phyloP scores from a whole-genome alignment of 2,797 vertebrate genomes.

The Enteromius anoplus region DNA sequence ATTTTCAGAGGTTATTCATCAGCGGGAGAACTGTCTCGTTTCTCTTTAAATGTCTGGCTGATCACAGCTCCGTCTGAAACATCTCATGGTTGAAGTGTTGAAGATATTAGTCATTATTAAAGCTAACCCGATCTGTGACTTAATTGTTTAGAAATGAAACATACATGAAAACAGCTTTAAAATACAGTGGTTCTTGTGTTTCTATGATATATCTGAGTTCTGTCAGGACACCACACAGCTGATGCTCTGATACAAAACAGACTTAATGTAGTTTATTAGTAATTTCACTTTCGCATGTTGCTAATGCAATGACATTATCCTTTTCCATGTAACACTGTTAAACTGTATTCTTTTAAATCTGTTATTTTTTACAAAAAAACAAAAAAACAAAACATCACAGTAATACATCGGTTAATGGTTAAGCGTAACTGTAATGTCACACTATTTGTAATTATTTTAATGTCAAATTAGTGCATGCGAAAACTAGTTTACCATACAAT shows the following conservation, averaged over 20 bases:
- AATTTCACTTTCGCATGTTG: not conserved
- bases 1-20: conserved; percentile 19
- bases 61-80: not conserved
- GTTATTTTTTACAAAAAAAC: not conserved
- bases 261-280: not conserved
- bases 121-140: not conserved
- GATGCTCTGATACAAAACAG: not conserved
- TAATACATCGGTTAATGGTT: not conserved
- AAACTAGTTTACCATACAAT: not conserved
- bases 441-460: not conserved
- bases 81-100: not conserved
- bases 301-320: not conserved
- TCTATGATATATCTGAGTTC: not conserved
- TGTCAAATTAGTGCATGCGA: not conserved
- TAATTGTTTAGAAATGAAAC: conserved; percentile 27
- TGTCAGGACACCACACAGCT: not conserved
- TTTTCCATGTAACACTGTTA: not conserved
- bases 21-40: conserved; percentile 11
- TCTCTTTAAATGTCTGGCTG: conserved; percentile 17
- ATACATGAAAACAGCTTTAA: not conserved
- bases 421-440: not conserved
- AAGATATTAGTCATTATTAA: not conserved
- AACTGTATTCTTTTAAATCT: not conserved
- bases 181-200: not conserved
- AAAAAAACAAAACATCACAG: not conserved